These are phyloP conservation scores for Poecilus cupreus DNA, from an alignment of 2,888 invertebrate genomes.

Conservation along the genomic window DNA sequence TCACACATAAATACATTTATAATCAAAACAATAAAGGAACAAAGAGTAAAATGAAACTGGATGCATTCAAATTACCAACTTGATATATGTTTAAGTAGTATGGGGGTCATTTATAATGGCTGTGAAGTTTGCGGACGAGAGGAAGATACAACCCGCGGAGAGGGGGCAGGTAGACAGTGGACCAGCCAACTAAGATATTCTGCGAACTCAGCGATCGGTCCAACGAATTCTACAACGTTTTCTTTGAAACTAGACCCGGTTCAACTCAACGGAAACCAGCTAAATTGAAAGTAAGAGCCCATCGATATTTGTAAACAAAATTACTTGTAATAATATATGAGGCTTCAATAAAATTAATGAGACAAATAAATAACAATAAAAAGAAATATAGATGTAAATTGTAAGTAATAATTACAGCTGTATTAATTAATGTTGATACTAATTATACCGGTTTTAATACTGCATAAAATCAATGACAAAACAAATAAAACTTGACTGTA, in stretches of 20 bases:
- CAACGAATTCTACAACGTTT: conserved; percentile 66
- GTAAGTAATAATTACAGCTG: conserved; percentile 29
- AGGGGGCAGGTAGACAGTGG: background rate
- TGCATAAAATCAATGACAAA: conserved; percentile 12
- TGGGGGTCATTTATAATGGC: conserved; percentile 2
- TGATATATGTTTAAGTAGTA: conserved; percentile 32
- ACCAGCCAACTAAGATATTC: conserved; percentile 62
- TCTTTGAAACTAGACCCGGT: conserved; percentile 63
- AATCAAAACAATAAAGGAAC: conserved; percentile 4
- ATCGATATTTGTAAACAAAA: background rate
- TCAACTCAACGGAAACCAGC: conserved; percentile 27
- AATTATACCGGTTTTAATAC: conserved; percentile 46
- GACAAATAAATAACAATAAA: background rate
- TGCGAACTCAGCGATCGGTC: conserved; percentile 66
- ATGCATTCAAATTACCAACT: conserved; percentile 24
- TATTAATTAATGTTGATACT: conserved; percentile 13
- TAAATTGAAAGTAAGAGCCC: background rate
- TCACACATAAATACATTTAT: conserved; percentile 15
- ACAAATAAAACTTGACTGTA: background rate
- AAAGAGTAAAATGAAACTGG: background rate
- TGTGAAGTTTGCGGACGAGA: background rate
- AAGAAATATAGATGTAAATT: background rate
- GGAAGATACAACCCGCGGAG: background rate
- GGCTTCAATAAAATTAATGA: background rate
- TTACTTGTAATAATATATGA: background rate